Percentiles rank a stretch among this genome's conserved stretches.
These are phyloP conservation scores for Drosophila pegasa DNA, from an alignment of 2,888 invertebrate genomes.

Conservation along the genomic window DNA sequence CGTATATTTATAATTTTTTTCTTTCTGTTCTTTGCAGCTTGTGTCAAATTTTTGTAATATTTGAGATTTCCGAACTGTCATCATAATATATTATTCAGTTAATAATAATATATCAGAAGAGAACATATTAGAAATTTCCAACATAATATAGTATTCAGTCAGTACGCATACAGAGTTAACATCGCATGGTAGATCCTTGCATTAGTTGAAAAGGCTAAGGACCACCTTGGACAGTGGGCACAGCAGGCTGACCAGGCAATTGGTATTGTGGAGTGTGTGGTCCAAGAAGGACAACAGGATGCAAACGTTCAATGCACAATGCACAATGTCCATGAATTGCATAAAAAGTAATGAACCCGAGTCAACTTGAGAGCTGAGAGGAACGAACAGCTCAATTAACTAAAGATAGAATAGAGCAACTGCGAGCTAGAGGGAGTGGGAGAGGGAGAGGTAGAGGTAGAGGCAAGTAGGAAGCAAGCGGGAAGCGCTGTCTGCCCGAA, in stretches of 20 bases:
- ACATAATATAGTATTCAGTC: too few species aligned
- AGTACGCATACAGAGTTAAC: not conserved
- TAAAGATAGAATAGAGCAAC: constrained; percentile 22
- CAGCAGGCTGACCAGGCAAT: constrained; percentile 44
- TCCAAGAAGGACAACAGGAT: constrained; percentile 69
- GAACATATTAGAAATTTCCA: too few species aligned
- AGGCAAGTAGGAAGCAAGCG: constrained; percentile 53
- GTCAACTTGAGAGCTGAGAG: constrained; percentile 10
- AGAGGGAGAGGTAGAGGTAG: not conserved
- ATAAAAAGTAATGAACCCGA: constrained; percentile 69
- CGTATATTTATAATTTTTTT: not conserved
- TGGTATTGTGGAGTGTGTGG: constrained; percentile 65
- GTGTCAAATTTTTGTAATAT: not conserved
- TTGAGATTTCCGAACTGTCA: too few species aligned
- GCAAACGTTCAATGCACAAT: constrained; percentile 54
- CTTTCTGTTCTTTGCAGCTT: not conserved
- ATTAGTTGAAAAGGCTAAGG: constrained; percentile 14
- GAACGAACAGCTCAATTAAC: constrained; percentile 69
- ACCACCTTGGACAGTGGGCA: constrained; percentile 47
- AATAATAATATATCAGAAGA: too few species aligned
- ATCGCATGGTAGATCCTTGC: not conserved
- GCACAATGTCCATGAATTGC: constrained; percentile 72
- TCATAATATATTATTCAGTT: too few species aligned
- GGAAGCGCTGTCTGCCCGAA: constrained; percentile 57
- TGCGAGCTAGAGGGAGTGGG: not conserved